A percentile compares a stretch with the other conserved stretches of the same genome.
phyloP scores from a whole-genome alignment of 2,797 vertebrate species.

The Lateolabrax maculatus region DNA sequence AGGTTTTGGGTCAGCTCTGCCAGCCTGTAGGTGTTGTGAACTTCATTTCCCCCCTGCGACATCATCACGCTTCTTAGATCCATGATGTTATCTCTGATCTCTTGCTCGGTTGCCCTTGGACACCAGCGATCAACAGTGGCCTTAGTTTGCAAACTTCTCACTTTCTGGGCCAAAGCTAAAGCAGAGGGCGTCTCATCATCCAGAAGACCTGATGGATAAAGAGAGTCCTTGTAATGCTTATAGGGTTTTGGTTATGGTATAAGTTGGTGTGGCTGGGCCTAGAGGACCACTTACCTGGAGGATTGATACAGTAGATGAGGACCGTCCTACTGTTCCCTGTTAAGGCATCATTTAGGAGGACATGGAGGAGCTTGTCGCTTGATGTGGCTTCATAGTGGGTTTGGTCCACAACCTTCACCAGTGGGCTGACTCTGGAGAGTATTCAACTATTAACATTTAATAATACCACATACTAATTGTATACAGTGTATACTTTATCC shows the following conservation, averaged over 20 bases:
- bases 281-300: constrained; percentile 79
- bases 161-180: constrained; percentile 80
- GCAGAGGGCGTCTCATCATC: constrained; percentile 79
- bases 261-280: neutral
- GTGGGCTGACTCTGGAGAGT: constrained; percentile 75
- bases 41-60: constrained; percentile 64
- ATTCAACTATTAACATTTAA: neutral
- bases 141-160: constrained; percentile 75
- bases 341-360: constrained; percentile 82
- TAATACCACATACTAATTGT: neutral
- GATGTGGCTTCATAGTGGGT: constrained; percentile 44
- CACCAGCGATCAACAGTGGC: constrained; percentile 80
- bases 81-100: constrained; percentile 72
- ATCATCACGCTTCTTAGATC: constrained; percentile 79
- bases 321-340: constrained; percentile 84
- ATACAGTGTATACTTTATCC: neutral
- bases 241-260: constrained; percentile 10
- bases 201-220: constrained; percentile 56
- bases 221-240: neutral
- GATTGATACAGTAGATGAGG: constrained; percentile 85
- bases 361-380: constrained; percentile 70
- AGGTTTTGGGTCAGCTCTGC: constrained; percentile 82
- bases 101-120: constrained; percentile 65
- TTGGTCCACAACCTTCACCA: constrained; percentile 69
- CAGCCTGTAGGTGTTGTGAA: constrained; percentile 69